Conservation (phyloP, 2,797 vertebrate genomes). For the Rhinophrynus dorsalis region DNA sequence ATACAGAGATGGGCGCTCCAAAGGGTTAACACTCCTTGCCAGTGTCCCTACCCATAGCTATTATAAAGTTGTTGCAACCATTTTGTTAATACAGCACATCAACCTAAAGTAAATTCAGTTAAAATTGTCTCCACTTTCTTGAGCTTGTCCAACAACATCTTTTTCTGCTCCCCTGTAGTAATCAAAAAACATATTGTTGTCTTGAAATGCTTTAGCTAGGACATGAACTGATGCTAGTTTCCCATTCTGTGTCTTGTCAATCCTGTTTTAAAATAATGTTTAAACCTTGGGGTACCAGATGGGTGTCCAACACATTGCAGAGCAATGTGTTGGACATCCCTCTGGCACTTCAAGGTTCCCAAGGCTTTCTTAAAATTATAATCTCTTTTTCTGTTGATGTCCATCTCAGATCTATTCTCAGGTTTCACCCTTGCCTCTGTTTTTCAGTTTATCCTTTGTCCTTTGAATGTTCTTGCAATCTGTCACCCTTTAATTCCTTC, state of each 20-base stretch:
- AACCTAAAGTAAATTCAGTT: neutral
- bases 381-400: neutral
- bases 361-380: no score
- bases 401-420: neutral
- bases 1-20: no score
- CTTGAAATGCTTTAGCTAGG: no score
- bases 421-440: neutral
- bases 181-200: no score
- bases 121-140: neutral
- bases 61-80: neutral
- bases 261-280: no score
- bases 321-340: no score
- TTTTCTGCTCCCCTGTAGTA: neutral
- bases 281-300: no score
- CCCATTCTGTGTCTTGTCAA: no score
- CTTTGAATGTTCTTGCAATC: constrained; percentile 1
- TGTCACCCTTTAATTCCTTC: constrained; percentile 23
- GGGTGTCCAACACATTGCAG: no score
- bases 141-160: neutral
- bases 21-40: no score
- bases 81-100: neutral
- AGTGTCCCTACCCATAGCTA: neutral
- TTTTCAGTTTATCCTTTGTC: constrained; percentile 10
- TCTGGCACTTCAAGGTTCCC: no score
- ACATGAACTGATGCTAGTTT: no score